A percentile compares a stretch with the other conserved stretches of the same genome.
phyloP scores from a whole-genome alignment of 1,140 invertebrate species.

The Pectinophora gossypiella region DNA sequence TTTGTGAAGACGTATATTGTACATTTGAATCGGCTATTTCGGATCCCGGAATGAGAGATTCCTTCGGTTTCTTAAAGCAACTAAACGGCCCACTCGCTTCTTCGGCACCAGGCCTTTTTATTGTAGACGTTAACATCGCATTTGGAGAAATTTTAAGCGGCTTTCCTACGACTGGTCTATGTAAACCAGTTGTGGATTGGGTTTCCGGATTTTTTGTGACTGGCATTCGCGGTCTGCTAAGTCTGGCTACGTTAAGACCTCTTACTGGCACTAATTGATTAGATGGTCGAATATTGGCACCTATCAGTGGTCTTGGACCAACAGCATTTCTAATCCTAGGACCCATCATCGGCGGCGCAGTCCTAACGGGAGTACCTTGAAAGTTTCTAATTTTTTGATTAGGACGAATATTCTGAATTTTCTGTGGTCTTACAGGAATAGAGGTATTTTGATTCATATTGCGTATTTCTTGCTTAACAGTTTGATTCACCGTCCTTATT shows the following conservation, averaged over 20 bases:
- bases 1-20: slow-evolving; percentile 36
- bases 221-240: slow-evolving; percentile 25
- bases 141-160: slow-evolving; percentile 46
- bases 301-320: slow-evolving; percentile 14
- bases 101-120: slow-evolving; percentile 38
- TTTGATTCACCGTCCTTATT: slow-evolving; percentile 59
- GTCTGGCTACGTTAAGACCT: slow-evolving; percentile 22
- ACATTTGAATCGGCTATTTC: slow-evolving; percentile 21
- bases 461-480: slow-evolving; percentile 44
- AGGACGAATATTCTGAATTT: slow-evolving; percentile 26
- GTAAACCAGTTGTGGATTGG: slow-evolving; percentile 8
- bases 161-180: slow-evolving; percentile 30
- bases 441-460: slow-evolving; percentile 22
- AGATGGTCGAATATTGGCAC: slow-evolving; percentile 21
- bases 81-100: slow-evolving; percentile 41
- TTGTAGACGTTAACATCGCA: slow-evolving; percentile 21
- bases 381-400: slow-evolving; percentile 30
- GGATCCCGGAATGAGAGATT: slow-evolving; percentile 31
- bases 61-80: slow-evolving; percentile 62
- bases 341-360: slow-evolving; percentile 28
- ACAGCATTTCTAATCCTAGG: slow-evolving; percentile 37
- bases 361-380: slow-evolving; percentile 37
- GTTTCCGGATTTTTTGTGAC: slow-evolving; percentile 27
- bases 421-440: slow-evolving; percentile 28
- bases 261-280: slow-evolving; percentile 43